Evolutionary conservation across 2,113 vertebrate species (phyloP).

Genomic region (Empidonax alnorum): DNA sequence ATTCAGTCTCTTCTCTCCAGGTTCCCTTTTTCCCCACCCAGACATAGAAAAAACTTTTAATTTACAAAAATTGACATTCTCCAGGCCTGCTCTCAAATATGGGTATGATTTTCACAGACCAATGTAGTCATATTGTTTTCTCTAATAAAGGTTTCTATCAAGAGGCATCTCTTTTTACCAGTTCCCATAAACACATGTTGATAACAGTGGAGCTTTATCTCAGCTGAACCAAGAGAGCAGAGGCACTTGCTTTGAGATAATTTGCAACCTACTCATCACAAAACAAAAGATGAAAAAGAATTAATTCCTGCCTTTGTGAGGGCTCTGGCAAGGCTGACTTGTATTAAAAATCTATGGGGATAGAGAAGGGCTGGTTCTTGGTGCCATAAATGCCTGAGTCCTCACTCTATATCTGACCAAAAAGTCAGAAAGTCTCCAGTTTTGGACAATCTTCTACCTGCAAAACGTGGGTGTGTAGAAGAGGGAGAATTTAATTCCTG

Average conservation of each 20-base stretch:
- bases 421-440: not conserved
- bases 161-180: not conserved
- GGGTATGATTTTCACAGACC: not conserved
- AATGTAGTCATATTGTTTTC: not conserved
- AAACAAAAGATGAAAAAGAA: not conserved
- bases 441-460: not conserved
- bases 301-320: not conserved
- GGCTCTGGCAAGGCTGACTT: not conserved
- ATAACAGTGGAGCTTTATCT: not conserved
- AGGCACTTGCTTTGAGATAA: not conserved
- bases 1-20: not conserved
- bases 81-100: not conserved
- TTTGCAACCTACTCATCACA: not conserved
- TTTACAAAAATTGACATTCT: not conserved
- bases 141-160: not conserved
- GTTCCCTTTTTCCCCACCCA: not conserved
- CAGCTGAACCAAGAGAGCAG: not conserved
- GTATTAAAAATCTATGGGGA: not conserved
- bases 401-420: not conserved
- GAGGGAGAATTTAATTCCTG: not conserved
- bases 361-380: not conserved
- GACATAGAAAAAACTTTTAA: not conserved
- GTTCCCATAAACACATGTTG: not conserved
- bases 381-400: not conserved
- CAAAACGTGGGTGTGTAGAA: not conserved